Conservation (phyloP, 2,113 vertebrate genomes). For the Willisornis vidua region DNA sequence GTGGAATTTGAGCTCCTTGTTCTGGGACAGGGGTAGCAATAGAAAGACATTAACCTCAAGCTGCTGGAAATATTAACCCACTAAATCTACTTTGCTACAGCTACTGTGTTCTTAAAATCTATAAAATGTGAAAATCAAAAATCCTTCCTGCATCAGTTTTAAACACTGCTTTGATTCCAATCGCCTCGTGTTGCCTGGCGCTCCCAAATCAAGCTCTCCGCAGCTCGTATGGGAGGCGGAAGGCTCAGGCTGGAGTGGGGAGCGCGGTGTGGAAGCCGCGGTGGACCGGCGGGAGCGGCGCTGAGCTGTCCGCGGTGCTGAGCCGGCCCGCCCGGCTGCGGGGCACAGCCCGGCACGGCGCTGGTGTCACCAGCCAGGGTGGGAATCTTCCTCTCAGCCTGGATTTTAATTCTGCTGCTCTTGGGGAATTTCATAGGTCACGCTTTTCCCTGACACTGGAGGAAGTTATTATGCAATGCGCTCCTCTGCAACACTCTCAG, state of each 20-base stretch:
- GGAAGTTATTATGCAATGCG: rapidly evolving
- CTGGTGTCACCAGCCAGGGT: rapidly evolving
- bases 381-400: rapidly evolving
- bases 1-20: too few relatives aligned
- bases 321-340: background rate
- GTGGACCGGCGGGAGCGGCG: background rate
- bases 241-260: background rate
- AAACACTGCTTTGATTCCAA: rapidly evolving
- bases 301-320: conserved; percentile 5
- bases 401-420: rapidly evolving
- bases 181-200: rapidly evolving
- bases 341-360: background rate
- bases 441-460: background rate
- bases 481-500: background rate
- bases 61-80: too few relatives aligned
- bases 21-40: too few relatives aligned
- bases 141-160: too few relatives aligned
- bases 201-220: rapidly evolving
- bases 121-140: too few relatives aligned
- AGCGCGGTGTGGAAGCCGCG: rapidly evolving
- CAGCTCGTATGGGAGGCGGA: background rate
- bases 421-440: rapidly evolving
- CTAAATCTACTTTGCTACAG: too few relatives aligned
- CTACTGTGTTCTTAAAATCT: too few relatives aligned
- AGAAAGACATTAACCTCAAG: too few relatives aligned